These are phyloP conservation scores for Crocuta crocuta DNA, from an alignment of 2,113 vertebrate species.

Conservation along the genomic window DNA sequence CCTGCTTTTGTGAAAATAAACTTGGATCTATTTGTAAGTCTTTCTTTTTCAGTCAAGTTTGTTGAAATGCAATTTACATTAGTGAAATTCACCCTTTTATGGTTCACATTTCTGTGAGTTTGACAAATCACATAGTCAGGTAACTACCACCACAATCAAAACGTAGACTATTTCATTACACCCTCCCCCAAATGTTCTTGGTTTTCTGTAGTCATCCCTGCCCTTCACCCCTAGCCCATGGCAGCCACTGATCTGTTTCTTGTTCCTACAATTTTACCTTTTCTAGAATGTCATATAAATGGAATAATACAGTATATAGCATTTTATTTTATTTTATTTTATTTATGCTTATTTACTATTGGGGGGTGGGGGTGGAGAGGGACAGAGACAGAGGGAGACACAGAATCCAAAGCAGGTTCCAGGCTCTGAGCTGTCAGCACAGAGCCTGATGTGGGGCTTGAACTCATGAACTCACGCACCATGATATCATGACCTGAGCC, in stretches of 20 bases:
- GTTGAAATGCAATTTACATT: not conserved
- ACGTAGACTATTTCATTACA: not conserved
- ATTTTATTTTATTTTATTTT: not conserved
- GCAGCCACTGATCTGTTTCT: not conserved
- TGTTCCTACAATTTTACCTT: not conserved
- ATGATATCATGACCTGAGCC: too few species aligned
- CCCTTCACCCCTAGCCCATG: not conserved
- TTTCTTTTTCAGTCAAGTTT: not conserved
- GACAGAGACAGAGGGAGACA: too few species aligned
- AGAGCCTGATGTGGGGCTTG: too few species aligned
- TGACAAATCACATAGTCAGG: not conserved
- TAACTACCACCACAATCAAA: not conserved
- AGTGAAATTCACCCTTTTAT: constrained; percentile 33
- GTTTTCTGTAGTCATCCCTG: not conserved
- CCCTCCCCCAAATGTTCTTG: not conserved
- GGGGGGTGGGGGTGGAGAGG: too few species aligned
- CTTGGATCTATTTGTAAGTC: not conserved
- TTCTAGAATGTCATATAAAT: not conserved
- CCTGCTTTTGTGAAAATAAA: constrained; percentile 48
- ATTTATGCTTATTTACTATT: too few species aligned
- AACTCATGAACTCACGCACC: too few species aligned
- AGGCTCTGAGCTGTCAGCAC: too few species aligned
- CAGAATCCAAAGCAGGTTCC: too few species aligned
- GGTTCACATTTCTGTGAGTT: constrained; percentile 8
- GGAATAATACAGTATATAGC: not conserved